phyloP scores from a whole-genome alignment of 2,797 vertebrate genomes.

The Oreochromis mossambicus region DNA sequence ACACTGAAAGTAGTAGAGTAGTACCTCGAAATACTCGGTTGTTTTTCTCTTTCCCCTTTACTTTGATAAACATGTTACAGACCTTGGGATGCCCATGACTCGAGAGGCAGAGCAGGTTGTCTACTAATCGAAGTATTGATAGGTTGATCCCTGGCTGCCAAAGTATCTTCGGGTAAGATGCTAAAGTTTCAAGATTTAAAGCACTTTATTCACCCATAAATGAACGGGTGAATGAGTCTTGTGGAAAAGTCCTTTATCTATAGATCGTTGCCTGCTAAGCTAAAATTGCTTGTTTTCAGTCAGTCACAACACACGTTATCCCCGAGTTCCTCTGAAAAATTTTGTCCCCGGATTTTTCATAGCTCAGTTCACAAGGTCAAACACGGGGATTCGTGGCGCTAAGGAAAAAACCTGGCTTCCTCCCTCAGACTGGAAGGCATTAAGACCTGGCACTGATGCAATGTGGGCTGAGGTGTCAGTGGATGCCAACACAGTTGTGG shows the following conservation, averaged over 20 bases:
- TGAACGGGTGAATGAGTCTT: not conserved
- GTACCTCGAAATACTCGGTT: not conserved
- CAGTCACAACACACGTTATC: not conserved
- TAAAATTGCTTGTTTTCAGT: not conserved
- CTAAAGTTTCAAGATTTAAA: not conserved
- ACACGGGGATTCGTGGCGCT: not conserved
- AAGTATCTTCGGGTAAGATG: not conserved
- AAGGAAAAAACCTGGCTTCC: not conserved
- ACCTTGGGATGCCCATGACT: rapidly evolving
- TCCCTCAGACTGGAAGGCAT: conserved; percentile 23
- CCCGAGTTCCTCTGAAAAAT: not conserved
- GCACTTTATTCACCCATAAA: not conserved
- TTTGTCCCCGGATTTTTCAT: not conserved
- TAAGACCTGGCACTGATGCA: conserved; percentile 17
- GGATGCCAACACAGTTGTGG: conserved; percentile 29
- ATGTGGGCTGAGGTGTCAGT: conserved; percentile 34
- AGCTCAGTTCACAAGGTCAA: conserved; percentile 4
- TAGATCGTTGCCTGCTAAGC: not conserved
- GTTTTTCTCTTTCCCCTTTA: not conserved
- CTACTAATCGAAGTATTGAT: not conserved
- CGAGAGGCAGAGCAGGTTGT: not conserved
- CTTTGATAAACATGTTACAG: not conserved
- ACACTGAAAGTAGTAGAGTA: not conserved
- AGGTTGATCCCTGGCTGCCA: not conserved
- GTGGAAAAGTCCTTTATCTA: not conserved